Evolutionary conservation across 64 coral and sea anemone genomes (phyloP).

Genomic region (Montipora cactus): DNA sequence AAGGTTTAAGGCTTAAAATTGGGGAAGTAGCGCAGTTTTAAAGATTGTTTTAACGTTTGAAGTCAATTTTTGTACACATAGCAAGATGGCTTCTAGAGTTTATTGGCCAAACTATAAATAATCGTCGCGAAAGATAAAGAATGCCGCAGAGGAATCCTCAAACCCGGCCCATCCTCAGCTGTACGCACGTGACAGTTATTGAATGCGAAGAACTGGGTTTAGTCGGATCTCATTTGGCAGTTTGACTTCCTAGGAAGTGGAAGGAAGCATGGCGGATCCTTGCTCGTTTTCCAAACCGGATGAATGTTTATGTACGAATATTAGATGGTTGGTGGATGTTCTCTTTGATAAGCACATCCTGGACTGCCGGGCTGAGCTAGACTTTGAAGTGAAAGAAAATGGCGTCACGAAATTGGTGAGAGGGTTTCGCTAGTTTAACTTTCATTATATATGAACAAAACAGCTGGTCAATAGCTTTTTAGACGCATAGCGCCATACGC

Average conservation of each 20-base stretch:
- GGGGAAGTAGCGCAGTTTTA: too few relatives aligned
- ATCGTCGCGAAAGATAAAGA: too few relatives aligned
- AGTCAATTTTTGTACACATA: too few relatives aligned
- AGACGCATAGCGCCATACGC: too few relatives aligned
- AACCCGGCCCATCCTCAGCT: too few relatives aligned
- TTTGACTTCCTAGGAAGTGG: not conserved
- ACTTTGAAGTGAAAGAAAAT: constrained; percentile 75
- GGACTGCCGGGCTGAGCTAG: constrained; percentile 77
- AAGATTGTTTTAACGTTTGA: too few relatives aligned
- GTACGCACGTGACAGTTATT: too few relatives aligned
- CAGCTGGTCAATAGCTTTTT: too few relatives aligned
- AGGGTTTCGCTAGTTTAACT: not conserved
- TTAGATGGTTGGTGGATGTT: constrained; percentile 82
- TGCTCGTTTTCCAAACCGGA: constrained; percentile 78
- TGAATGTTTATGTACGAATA: constrained; percentile 71
- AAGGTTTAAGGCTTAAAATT: too few relatives aligned
- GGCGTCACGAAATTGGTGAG: constrained; percentile 72
- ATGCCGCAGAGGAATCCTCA: too few relatives aligned
- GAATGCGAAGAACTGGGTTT: not conserved
- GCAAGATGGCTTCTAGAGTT: too few relatives aligned
- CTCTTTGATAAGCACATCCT: constrained; percentile 72
- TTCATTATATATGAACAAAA: not conserved
- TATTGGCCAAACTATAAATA: too few relatives aligned
- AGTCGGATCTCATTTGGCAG: not conserved
- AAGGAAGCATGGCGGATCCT: constrained; percentile 62